Evolutionary conservation across 2,888 invertebrate genomes (phyloP), one percentile per base, ranked within the genome.

Genomic region (Deladenus siricidicola): DNA sequence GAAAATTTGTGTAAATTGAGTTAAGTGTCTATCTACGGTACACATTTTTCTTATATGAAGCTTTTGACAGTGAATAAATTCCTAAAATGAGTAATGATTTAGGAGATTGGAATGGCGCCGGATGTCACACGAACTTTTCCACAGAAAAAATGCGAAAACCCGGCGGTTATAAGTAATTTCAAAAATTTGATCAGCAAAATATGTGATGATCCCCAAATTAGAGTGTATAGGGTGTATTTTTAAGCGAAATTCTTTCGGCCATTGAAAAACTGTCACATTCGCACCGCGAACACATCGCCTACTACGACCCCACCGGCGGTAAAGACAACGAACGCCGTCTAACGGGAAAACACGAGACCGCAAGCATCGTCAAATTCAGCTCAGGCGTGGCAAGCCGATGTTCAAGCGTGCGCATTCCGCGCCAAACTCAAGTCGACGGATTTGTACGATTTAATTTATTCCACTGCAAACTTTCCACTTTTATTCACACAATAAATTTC

Each of bases 71-170:
- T n/a, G n/a, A n/a, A n/a, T n/a, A n/a, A n/a, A n/a, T n/a, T n/a
- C n/a, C n/a, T n/a, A n/a, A n/a, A n/a, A n/a, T n/a, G n/a, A 17
- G 6, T 24, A 24, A 8, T 49, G 48, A 1, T 58, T 63, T 64
- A 58, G 87, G 89, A 28, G 88, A 89, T 80, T 92, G 92, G 92
- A 92, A 92, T 80, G 92, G 92, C 3, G 90, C 94, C 51, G 94
- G 94, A 1, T 92, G 91, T 0, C 94, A 96, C 80, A 89, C 89
- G 60, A 96, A 96, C 83, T 93, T 91, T 83, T 93, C 92, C 8
- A 96, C 94, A 0, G 86, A 87, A 79, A 84, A 84, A 45, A 96
- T 94, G 94, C 84, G 94, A 55, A 86, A 87, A 49, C 87, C 88
- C 2, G 88, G 91, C 67, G 89, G 60, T 23, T 49, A 49, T 39